A percentile compares a stretch with the other conserved stretches of the same genome.
Evolutionary conservation across 2,888 invertebrate species (phyloP).

Genomic region (Apantesis nais): DNA sequence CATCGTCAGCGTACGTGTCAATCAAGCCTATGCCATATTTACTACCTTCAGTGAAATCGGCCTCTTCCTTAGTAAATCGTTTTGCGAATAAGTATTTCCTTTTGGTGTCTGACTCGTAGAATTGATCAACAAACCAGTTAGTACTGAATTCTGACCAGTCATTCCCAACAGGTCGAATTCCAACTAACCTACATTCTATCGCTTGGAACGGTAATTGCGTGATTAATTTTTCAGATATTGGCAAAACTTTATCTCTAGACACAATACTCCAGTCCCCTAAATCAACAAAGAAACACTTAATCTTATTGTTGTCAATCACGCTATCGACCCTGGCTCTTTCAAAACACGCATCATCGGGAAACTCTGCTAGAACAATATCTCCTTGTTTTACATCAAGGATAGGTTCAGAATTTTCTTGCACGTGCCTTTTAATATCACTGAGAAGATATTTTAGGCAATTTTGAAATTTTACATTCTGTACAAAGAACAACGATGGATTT

Average conservation of each 20-base stretch:
- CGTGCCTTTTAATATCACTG: constrained; percentile 72
- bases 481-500: constrained; percentile 79
- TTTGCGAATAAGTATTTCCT: constrained; percentile 76
- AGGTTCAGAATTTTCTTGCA: constrained; percentile 50
- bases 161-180: constrained; percentile 75
- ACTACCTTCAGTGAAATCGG: constrained; percentile 68
- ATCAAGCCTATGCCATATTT: constrained; percentile 82
- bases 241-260: constrained; percentile 66
- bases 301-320: constrained; percentile 63
- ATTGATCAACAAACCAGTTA: constrained; percentile 80
- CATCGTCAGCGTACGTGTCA: constrained; percentile 73
- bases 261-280: constrained; percentile 85
- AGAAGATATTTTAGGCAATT: constrained; percentile 67
- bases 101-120: constrained; percentile 64
- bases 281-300: constrained; percentile 87
- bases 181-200: constrained; percentile 87
- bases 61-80: constrained; percentile 68
- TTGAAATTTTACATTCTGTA: constrained; percentile 78
- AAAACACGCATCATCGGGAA: constrained; percentile 72
- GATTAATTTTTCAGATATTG: constrained; percentile 80
- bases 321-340: constrained; percentile 78
- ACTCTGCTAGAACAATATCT: constrained; percentile 81
- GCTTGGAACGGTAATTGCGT: constrained; percentile 87
- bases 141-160: constrained; percentile 83
- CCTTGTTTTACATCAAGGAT: constrained; percentile 60